Evolutionary conservation across 2,888 invertebrate species (phyloP).

Genomic region (Hydriomena furcata): DNA sequence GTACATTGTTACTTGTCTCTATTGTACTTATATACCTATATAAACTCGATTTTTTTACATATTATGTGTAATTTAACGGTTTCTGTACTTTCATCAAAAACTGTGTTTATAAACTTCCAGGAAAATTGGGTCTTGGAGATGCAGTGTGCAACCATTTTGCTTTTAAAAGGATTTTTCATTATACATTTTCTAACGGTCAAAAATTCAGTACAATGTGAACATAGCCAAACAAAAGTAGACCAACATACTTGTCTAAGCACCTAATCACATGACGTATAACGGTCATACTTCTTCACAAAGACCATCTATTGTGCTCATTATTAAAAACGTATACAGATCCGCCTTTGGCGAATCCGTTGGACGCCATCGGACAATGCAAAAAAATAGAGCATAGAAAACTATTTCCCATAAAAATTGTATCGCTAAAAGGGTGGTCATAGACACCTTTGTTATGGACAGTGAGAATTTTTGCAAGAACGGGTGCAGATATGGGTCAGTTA

Average conservation of each 20-base stretch:
- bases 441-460: conserved; percentile 70
- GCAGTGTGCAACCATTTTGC: neutral
- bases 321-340: conserved; percentile 68
- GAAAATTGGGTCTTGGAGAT: no score
- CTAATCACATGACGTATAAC: conserved; percentile 58
- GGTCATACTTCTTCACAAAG: conserved; percentile 59
- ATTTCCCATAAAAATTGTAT: conserved; percentile 78
- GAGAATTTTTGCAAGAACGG: conserved; percentile 77
- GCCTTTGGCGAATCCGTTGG: conserved; percentile 74
- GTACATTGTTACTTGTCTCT: neutral
- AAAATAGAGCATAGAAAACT: conserved; percentile 75
- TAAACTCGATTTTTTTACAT: no score
- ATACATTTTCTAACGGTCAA: conserved; percentile 16
- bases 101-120: no score
- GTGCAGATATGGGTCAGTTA: conserved; percentile 73
- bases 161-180: neutral
- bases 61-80: conserved; percentile 14
- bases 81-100: neutral
- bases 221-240: conserved; percentile 29
- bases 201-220: conserved; percentile 7
- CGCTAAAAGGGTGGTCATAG: conserved; percentile 69
- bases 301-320: conserved; percentile 60
- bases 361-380: conserved; percentile 76
- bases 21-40: no score
- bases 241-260: conserved; percentile 20